phyloP scores from a whole-genome alignment of 2,888 invertebrate genomes.

The Girardia tigrina region DNA sequence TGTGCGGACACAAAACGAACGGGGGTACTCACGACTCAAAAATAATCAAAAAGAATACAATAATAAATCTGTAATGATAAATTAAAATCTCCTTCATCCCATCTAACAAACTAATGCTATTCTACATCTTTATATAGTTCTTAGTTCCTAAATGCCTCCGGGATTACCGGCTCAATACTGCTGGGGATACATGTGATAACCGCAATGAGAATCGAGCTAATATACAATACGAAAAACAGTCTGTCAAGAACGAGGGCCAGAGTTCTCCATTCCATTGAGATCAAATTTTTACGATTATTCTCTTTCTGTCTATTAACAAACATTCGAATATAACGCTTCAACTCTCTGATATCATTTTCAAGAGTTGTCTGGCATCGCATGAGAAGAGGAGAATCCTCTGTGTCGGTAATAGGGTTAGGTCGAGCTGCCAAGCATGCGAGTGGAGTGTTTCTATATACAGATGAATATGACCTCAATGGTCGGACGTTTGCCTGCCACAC shows the following conservation, averaged over 20 bases:
- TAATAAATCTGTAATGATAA: too few species aligned
- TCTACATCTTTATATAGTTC: too few species aligned
- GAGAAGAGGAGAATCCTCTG: conserved; percentile 32
- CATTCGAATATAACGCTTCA: conserved; percentile 33
- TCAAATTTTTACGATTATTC: conserved; percentile 32
- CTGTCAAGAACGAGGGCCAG: conserved; percentile 37
- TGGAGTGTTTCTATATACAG: conserved; percentile 1
- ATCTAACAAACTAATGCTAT: too few species aligned
- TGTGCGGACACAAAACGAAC: too few species aligned
- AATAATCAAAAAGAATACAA: too few species aligned
- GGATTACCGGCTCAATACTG: not conserved
- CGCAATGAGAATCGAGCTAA: conserved; percentile 34
- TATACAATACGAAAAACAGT: conserved; percentile 35
- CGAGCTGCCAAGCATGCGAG: not conserved
- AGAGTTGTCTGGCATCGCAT: conserved; percentile 6
- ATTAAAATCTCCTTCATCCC: too few species aligned
- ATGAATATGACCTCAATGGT: conserved; percentile 11
- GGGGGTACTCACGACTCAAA: too few species aligned
- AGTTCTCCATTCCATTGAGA: conserved; percentile 38
- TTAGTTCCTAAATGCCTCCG: not conserved
- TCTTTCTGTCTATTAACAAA: conserved; percentile 36
- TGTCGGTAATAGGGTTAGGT: not conserved
- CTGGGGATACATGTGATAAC: not conserved
- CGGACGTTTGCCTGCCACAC: not conserved
- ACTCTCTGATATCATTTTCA: conserved; percentile 35